Evolutionary conservation across 2,888 invertebrate species (phyloP).

Genomic region (Drosophila subquinaria): DNA sequence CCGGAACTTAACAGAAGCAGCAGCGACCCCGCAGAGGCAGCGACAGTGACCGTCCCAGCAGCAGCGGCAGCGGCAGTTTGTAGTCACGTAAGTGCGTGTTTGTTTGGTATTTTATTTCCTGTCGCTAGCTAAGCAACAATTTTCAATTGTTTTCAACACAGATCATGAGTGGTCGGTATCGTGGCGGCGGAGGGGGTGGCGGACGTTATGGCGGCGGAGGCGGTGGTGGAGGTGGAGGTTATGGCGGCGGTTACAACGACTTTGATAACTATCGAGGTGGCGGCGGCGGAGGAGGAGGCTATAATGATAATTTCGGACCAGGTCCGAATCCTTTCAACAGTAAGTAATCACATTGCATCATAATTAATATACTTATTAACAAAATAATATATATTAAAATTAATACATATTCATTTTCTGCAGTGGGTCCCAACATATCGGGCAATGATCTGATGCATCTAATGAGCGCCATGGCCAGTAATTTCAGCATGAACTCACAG

Average conservation of each 20-base stretch:
- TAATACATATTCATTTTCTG: background rate
- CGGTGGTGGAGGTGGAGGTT: slow-evolving; percentile 55
- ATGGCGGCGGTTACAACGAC: slow-evolving; percentile 66
- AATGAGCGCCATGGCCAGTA: slow-evolving; percentile 83
- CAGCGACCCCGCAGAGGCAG: slow-evolving; percentile 29
- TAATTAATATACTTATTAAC: no score
- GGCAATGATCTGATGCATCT: slow-evolving; percentile 81
- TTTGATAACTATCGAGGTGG: slow-evolving; percentile 61
- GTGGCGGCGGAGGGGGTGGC: slow-evolving; percentile 65
- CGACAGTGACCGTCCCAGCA: slow-evolving; percentile 37
- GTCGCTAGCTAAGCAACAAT: slow-evolving; percentile 4
- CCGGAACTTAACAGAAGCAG: slow-evolving; percentile 26
- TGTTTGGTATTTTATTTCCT: background rate
- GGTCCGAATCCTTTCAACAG: slow-evolving; percentile 77
- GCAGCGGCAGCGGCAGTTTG: slow-evolving; percentile 47
- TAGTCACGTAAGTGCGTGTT: slow-evolving; percentile 76
- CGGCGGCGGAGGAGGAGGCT: slow-evolving; percentile 57
- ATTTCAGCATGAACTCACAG: slow-evolving; percentile 84
- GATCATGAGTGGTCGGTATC: slow-evolving; percentile 81
- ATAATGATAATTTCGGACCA: slow-evolving; percentile 72
- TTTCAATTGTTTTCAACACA: slow-evolving; percentile 35
- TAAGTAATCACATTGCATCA: slow-evolving; percentile 49
- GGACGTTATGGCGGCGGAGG: slow-evolving; percentile 66
- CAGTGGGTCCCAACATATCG: slow-evolving; percentile 72
- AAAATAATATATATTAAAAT: background rate